phyloP scores from a whole-genome alignment of 2,888 invertebrate genomes.

The Asteroscopus sphinx region DNA sequence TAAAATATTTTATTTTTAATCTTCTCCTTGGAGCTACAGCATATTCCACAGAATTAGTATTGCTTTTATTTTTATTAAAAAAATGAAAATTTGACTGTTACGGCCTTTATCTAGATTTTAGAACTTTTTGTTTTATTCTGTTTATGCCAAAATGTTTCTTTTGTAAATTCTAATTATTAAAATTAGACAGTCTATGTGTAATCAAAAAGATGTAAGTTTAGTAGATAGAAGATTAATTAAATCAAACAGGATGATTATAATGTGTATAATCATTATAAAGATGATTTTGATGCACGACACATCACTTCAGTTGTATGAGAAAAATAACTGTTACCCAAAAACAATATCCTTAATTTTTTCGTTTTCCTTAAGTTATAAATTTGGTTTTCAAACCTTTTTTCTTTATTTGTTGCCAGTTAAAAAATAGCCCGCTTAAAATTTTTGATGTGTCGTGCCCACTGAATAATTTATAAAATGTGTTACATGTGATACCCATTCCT shows the following conservation, averaged over 20 bases:
- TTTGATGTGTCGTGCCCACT: conserved; percentile 15
- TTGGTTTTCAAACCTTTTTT: too few relatives aligned
- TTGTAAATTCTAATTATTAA: conserved; percentile 21
- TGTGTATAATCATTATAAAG: not conserved
- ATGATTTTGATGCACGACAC: not conserved
- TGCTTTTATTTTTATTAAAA: conserved; percentile 31
- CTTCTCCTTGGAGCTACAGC: conserved; percentile 12
- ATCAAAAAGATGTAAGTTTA: not conserved
- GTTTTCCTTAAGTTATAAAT: too few relatives aligned
- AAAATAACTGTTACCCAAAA: too few relatives aligned
- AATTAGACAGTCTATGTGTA: not conserved
- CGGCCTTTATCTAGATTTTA: conserved; percentile 14
- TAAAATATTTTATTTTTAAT: conserved; percentile 27
- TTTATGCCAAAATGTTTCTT: conserved; percentile 40
- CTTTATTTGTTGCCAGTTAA: not conserved
- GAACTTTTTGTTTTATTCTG: conserved; percentile 35
- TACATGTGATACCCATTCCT: conserved; percentile 22
- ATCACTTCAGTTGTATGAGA: not conserved
- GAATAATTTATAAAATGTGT: not conserved
- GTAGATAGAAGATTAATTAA: not conserved
- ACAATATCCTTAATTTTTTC: too few relatives aligned
- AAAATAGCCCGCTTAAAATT: not conserved
- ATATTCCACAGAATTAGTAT: conserved; percentile 38
- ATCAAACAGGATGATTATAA: not conserved
- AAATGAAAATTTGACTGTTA: conserved; percentile 26